phyloP scores from a whole-genome alignment of 1,140 invertebrate species.

The Orius laevigatus region DNA sequence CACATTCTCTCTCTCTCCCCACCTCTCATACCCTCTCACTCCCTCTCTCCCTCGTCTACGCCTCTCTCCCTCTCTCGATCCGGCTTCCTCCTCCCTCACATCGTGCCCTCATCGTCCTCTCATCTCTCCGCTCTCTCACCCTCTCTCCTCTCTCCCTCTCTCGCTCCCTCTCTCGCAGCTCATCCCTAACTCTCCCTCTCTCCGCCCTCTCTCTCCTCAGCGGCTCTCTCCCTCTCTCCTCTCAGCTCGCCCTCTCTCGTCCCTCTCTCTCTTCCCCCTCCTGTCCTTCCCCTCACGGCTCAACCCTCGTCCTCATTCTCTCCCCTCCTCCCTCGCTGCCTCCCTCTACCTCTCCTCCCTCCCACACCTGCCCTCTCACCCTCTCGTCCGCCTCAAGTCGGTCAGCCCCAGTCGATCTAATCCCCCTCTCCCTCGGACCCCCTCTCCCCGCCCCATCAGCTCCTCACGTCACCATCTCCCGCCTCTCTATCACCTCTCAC shows the following conservation, averaged over 20 bases:
- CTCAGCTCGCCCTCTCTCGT: background rate
- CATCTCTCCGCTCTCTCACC: too few species aligned
- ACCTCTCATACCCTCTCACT: background rate
- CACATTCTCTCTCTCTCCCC: background rate
- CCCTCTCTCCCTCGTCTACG: background rate
- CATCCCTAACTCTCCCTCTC: background rate
- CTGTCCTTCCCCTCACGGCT: background rate
- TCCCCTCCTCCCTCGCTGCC: background rate
- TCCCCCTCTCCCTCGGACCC: background rate
- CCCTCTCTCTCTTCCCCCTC: background rate
- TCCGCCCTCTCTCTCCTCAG: background rate
- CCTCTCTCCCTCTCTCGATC: background rate
- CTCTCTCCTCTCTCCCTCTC: too few species aligned
- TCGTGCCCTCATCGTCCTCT: background rate
- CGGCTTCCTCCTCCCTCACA: background rate
- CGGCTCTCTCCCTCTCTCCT: background rate
- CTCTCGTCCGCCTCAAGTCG: background rate
- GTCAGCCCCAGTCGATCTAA: too few species aligned
- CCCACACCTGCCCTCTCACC: constrained; percentile 1
- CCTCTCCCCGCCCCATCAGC: background rate
- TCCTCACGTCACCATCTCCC: background rate
- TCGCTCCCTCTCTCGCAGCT: background rate
- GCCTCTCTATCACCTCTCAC: background rate
- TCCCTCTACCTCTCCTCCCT: constrained; percentile 7
- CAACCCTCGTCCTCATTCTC: too few species aligned